Conservation (phyloP, 1,140 invertebrate genomes). For the Drosophila varians region DNA sequence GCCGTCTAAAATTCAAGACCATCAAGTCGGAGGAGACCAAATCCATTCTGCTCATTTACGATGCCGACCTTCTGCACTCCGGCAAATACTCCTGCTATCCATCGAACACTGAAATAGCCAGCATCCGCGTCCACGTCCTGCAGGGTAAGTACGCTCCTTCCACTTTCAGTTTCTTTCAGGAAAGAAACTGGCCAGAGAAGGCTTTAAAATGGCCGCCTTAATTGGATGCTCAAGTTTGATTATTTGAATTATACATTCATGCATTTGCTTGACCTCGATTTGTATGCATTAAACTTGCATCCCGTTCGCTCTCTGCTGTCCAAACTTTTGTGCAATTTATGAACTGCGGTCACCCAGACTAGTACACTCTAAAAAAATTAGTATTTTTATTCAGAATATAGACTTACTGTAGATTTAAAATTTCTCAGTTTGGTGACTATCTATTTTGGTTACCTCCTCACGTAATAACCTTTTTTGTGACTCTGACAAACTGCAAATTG, state of each 20-base stretch:
- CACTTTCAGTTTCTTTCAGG: background rate
- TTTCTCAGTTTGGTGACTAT: too few species aligned
- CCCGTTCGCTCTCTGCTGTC: slow-evolving; percentile 1
- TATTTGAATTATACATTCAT: slow-evolving; percentile 46
- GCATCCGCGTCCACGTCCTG: slow-evolving; percentile 85
- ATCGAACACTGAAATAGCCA: slow-evolving; percentile 85
- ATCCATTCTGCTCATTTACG: slow-evolving; percentile 83
- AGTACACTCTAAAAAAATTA: background rate
- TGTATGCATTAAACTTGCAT: slow-evolving; percentile 48
- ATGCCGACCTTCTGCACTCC: slow-evolving; percentile 83
- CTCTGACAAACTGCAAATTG: slow-evolving; percentile 62
- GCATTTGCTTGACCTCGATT: slow-evolving; percentile 48
- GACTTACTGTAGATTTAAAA: too few species aligned
- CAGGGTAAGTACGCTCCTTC: slow-evolving; percentile 71
- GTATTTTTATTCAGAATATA: background rate
- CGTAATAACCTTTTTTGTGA: slow-evolving; percentile 8
- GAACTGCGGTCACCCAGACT: slow-evolving; percentile 11
- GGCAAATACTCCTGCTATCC: slow-evolving; percentile 85
- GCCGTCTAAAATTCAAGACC: slow-evolving; percentile 83
- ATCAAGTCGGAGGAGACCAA: slow-evolving; percentile 83
- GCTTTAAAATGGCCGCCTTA: slow-evolving; percentile 29
- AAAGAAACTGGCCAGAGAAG: too few species aligned
- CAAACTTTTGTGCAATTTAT: slow-evolving; percentile 39
- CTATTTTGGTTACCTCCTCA: background rate
- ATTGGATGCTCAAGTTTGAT: slow-evolving; percentile 45